These are phyloP conservation scores for Eupeodes luniger DNA, from an alignment of 2,888 invertebrate genomes.

Conservation along the genomic window DNA sequence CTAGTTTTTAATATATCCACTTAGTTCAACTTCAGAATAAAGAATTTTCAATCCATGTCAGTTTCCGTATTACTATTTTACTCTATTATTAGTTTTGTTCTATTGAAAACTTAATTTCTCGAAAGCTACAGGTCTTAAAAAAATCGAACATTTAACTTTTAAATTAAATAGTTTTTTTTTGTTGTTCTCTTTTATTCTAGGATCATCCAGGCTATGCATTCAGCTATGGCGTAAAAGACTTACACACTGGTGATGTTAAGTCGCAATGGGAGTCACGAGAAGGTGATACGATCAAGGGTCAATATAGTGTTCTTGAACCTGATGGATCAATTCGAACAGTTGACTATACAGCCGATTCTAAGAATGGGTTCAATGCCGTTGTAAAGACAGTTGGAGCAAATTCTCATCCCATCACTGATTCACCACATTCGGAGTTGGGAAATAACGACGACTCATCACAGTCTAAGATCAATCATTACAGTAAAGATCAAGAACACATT, in stretches of 20 bases:
- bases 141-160: background rate
- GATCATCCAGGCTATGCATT: slow-evolving; percentile 86
- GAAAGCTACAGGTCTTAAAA: no score
- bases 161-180: background rate
- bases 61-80: no score
- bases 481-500: slow-evolving; percentile 83
- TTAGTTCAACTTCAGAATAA: no score
- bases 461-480: slow-evolving; percentile 84
- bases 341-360: slow-evolving; percentile 86
- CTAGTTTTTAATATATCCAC: no score
- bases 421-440: slow-evolving; percentile 79
- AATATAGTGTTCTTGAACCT: slow-evolving; percentile 88
- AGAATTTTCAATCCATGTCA: no score
- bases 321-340: slow-evolving; percentile 87
- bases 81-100: no score
- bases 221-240: slow-evolving; percentile 86
- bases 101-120: no score
- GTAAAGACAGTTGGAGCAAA: slow-evolving; percentile 85
- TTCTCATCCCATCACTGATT: slow-evolving; percentile 82
- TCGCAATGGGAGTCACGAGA: slow-evolving; percentile 86
- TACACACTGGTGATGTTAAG: slow-evolving; percentile 86
- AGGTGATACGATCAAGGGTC: slow-evolving; percentile 85
- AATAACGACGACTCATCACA: slow-evolving; percentile 82
- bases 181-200: slow-evolving; percentile 79
- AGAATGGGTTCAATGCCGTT: slow-evolving; percentile 86